Base-by-base conservation (phyloP, 2,113 vertebrate genomes). In the Ophthalmolycus amberensis region DNA sequence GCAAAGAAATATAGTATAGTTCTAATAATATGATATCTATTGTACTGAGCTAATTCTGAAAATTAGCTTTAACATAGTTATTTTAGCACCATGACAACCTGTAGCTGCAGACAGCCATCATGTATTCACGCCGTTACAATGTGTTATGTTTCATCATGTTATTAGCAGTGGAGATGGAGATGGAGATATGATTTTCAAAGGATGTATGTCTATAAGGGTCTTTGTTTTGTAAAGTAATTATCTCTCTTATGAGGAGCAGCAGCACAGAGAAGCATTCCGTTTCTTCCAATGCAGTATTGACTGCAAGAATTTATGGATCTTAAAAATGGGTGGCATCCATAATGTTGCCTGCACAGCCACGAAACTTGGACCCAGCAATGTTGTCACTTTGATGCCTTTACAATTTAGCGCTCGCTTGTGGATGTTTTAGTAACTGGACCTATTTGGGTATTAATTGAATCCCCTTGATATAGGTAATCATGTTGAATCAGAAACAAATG, bases 51-150 rank as follows among this genome's bases (percentile, higher is more conserved):
- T 7, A 63, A 9, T n/a, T 40, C n/a, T 77, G 12, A 38, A 22
- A 4, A 10, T 56, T 14, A 66, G 64, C 37, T 54, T 46, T 27
- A 18, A 66, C 25, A 10, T 29, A 29, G 8, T 58, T 1, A 72
- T 29, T 54, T 54, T n/a, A 46, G 44, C 29, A 27, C 69, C 75
- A 73, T 73, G n/a, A n/a, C 44, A 77, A 72, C 72, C 40, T 71
- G 38, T 38, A 15, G 27, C 46, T 50, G 29, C n/a, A 22, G 25
- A 8, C 66, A 75, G 16, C 5, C 16, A 38, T 11, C 29, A 20
- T 40, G 12, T 12, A 25, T 48, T 48, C 18, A 14, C 27, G 14
- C 29, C 5, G 4, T n/a, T 25, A 15, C 9, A 25, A 16, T 34
- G n/a, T 10, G 16, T 16, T 60, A 48, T 73, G 15, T 75, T 50